Conservation (phyloP, 2,888 invertebrate species). For the Drosophila helvetica region DNA sequence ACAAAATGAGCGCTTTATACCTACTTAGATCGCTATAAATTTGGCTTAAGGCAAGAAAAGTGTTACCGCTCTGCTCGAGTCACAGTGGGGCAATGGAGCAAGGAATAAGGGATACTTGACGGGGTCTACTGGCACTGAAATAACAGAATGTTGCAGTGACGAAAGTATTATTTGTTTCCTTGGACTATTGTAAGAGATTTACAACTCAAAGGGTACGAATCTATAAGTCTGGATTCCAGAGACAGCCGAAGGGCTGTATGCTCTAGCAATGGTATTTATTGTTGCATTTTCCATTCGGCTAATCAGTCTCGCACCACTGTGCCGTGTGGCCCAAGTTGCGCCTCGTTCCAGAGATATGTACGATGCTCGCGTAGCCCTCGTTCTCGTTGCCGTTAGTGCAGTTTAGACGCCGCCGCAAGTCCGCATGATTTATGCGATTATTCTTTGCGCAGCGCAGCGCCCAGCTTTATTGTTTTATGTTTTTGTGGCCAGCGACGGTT, state of each 20-base stretch:
- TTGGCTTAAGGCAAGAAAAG: slow-evolving; percentile 80
- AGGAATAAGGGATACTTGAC: slow-evolving; percentile 5
- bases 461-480: slow-evolving; percentile 77
- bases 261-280: too few species aligned
- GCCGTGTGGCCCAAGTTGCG: slow-evolving; percentile 14
- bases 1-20: slow-evolving; percentile 80
- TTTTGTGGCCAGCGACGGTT: slow-evolving; percentile 63
- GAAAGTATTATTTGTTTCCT: too few species aligned
- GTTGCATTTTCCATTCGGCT: background rate
- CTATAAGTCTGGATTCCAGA: too few species aligned
- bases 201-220: too few species aligned
- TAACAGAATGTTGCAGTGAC: too few species aligned
- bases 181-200: too few species aligned
- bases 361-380: slow-evolving; percentile 29
- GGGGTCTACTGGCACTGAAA: slow-evolving; percentile 1
- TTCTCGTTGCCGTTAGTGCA: slow-evolving; percentile 61
- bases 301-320: slow-evolving; percentile 22
- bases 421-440: slow-evolving; percentile 79
- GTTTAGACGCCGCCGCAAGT: slow-evolving; percentile 75
- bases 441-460: slow-evolving; percentile 74
- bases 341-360: slow-evolving; percentile 1
- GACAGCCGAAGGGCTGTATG: too few species aligned
- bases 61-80: slow-evolving; percentile 76
- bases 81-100: slow-evolving; percentile 36
- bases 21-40: slow-evolving; percentile 79